These are phyloP conservation scores for Incurvaria masculella DNA, from an alignment of 2,888 invertebrate genomes.

Conservation along the genomic window DNA sequence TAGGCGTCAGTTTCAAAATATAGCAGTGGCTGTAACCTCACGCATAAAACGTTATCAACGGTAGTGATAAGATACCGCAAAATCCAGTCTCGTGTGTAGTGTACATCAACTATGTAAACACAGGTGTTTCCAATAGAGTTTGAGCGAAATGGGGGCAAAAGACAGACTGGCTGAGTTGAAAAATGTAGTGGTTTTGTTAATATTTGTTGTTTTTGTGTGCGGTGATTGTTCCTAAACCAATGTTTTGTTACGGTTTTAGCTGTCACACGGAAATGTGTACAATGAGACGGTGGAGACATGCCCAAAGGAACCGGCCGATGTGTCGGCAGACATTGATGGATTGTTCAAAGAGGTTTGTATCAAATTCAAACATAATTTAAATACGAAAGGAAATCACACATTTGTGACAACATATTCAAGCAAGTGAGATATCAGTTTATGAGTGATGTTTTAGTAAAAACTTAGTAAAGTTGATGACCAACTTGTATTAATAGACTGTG, in stretches of 20 bases:
- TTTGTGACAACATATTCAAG: slow-evolving; percentile 16
- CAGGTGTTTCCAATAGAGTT: too few species aligned
- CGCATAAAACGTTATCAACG: too few species aligned
- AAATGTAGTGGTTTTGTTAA: slow-evolving; percentile 29
- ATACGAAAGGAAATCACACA: not conserved
- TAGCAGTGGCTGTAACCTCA: too few species aligned
- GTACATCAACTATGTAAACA: too few species aligned
- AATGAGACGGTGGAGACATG: slow-evolving; percentile 6
- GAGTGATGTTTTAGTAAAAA: slow-evolving; percentile 10
- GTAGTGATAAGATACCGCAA: too few species aligned
- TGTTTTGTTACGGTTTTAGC: too few species aligned
- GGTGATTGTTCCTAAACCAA: not conserved
- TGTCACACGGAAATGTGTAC: not conserved
- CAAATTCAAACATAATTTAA: too few species aligned
- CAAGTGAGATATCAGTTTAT: slow-evolving; percentile 6
- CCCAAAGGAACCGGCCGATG: slow-evolving; percentile 1
- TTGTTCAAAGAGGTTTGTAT: slow-evolving; percentile 31
- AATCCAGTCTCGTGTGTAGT: too few species aligned
- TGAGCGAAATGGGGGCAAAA: slow-evolving; percentile 40
- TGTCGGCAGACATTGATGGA: slow-evolving; percentile 22
- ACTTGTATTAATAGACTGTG: slow-evolving; percentile 4
- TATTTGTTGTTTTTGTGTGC: not conserved
- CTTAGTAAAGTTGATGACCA: slow-evolving; percentile 1
- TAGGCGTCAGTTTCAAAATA: too few species aligned
- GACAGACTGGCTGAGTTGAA: slow-evolving; percentile 44